A percentile compares a stretch with the other conserved stretches of the same genome.
These are phyloP conservation scores for Sigmodon hispidus DNA, from an alignment of 2,113 vertebrate genomes.

Conservation along the genomic window DNA sequence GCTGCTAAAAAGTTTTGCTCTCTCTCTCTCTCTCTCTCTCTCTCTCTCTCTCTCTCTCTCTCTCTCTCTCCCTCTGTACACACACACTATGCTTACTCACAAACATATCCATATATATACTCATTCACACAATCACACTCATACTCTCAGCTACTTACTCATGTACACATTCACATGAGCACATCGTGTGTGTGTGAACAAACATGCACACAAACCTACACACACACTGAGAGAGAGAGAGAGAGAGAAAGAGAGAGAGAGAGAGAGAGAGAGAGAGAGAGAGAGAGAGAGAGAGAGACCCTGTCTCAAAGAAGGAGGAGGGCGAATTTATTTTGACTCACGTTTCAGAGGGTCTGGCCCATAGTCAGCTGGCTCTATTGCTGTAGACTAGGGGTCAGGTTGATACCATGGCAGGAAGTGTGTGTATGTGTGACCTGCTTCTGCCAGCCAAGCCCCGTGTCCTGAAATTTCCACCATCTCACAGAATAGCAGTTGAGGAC, in stretches of 20 bases:
- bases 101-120: neutral
- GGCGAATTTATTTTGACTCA: neutral
- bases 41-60: fast-evolving
- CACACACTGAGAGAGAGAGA: no score
- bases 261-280: no score
- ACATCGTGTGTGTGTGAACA: neutral
- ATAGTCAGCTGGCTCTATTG: neutral
- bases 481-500: neutral
- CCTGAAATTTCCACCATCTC: neutral
- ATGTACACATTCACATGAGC: neutral
- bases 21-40: neutral
- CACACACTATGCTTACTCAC: neutral
- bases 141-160: neutral
- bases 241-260: no score
- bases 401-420: neutral
- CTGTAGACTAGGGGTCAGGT: neutral
- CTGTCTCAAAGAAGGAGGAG: neutral
- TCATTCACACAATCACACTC: no score
- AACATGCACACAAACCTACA: neutral
- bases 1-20: neutral
- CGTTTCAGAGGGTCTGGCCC: neutral
- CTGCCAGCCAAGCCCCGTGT: no score
- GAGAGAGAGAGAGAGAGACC: no score
- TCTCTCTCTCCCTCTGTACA: fast-evolving
- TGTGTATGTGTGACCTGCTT: neutral